Conservation (phyloP, 1,140 invertebrate species). For the Ceratina calcarata region DNA sequence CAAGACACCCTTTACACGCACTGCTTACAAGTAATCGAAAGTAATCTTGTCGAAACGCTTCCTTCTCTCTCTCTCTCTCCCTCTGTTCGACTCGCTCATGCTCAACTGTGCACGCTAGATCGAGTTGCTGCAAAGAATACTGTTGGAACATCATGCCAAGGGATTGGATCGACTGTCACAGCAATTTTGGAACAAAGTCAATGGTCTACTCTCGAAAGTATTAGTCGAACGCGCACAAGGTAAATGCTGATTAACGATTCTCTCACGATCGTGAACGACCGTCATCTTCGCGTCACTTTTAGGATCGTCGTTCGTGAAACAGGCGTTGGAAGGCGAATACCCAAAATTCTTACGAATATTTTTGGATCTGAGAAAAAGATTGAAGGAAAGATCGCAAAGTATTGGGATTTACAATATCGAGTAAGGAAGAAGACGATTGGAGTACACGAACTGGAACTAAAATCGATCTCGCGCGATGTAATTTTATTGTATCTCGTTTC, state of each 20-base stretch:
- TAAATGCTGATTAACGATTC: slow-evolving; percentile 61
- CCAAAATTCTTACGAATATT: slow-evolving; percentile 89
- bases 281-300: neutral
- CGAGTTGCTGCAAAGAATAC: slow-evolving; percentile 73
- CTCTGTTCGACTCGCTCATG: slow-evolving; percentile 1
- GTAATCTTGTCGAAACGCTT: neutral
- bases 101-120: slow-evolving; percentile 60
- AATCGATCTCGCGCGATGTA: neutral
- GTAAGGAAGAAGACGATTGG: slow-evolving; percentile 56
- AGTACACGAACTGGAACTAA: slow-evolving; percentile 13
- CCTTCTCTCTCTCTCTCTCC: neutral
- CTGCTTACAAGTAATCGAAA: slow-evolving; percentile 84
- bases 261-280: slow-evolving; percentile 13
- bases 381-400: slow-evolving; percentile 78
- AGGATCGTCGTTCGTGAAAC: slow-evolving; percentile 87
- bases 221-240: slow-evolving; percentile 81
- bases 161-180: slow-evolving; percentile 78
- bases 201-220: slow-evolving; percentile 79
- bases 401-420: slow-evolving; percentile 73
- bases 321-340: slow-evolving; percentile 93
- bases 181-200: slow-evolving; percentile 82
- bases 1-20: slow-evolving; percentile 86
- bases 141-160: slow-evolving; percentile 74
- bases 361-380: slow-evolving; percentile 84
- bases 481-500: slow-evolving; percentile 45